Evolutionary conservation across 2,113 vertebrate species (phyloP).

Genomic region (Periophthalmus modestus): DNA sequence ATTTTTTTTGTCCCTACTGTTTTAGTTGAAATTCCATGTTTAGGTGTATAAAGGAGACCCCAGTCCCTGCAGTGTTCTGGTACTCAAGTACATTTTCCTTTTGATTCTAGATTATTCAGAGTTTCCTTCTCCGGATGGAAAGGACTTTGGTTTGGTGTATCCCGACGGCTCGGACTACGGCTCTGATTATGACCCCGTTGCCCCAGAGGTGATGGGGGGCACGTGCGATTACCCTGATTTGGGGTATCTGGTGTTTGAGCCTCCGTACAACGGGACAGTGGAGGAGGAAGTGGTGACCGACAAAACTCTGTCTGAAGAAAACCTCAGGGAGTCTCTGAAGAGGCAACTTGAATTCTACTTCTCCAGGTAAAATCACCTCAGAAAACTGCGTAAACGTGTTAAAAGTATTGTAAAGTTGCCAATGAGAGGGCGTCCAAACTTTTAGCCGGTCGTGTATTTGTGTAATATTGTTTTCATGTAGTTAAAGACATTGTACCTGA

Average conservation of each 20-base stretch:
- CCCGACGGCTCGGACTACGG: slow-evolving; percentile 26
- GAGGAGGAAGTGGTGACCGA: slow-evolving; percentile 73
- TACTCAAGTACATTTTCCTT: slow-evolving; percentile 14
- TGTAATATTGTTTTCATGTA: too few species aligned
- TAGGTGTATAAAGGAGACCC: too few species aligned
- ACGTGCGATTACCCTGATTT: slow-evolving; percentile 58
- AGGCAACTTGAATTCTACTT: slow-evolving; percentile 97
- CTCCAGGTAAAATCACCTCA: slow-evolving; percentile 79
- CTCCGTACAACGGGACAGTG: slow-evolving; percentile 51
- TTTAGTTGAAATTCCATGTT: too few species aligned
- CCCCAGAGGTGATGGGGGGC: slow-evolving; percentile 50
- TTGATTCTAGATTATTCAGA: slow-evolving; percentile 60
- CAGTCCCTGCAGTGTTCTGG: too few species aligned
- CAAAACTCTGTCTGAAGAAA: slow-evolving; percentile 81
- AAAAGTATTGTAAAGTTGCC: too few species aligned
- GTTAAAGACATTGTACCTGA: too few species aligned
- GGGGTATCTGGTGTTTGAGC: slow-evolving; percentile 59
- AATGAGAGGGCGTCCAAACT: too few species aligned
- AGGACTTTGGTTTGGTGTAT: slow-evolving; percentile 55
- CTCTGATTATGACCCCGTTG: slow-evolving; percentile 32
- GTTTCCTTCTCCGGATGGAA: slow-evolving; percentile 45
- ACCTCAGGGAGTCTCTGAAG: slow-evolving; percentile 87
- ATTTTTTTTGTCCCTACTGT: too few species aligned
- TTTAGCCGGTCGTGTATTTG: too few species aligned
- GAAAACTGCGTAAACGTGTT: neutral